phyloP scores from a whole-genome alignment of 2,888 invertebrate species.

The Emmelina monodactyla region DNA sequence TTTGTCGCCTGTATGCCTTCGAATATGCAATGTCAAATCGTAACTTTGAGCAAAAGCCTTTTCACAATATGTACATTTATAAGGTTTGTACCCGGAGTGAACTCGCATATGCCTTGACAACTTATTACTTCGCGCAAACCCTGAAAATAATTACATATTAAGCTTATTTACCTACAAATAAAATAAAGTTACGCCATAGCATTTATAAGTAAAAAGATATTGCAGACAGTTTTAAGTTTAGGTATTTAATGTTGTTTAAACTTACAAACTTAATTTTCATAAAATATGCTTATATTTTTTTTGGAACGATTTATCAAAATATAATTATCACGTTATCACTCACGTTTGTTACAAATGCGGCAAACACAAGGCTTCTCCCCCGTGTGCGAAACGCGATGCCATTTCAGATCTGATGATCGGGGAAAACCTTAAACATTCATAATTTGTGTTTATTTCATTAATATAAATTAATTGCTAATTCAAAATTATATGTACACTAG shows the following conservation, averaged over 20 bases:
- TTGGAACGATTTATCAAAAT: too few relatives aligned
- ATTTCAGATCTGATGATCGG: constrained; percentile 68
- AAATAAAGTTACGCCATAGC: too few relatives aligned
- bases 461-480: too few relatives aligned
- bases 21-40: constrained; percentile 73
- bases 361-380: constrained; percentile 68
- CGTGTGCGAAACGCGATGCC: constrained; percentile 68
- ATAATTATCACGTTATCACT: too few relatives aligned
- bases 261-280: too few relatives aligned
- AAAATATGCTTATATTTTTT: too few relatives aligned
- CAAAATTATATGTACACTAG: too few relatives aligned
- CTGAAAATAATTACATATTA: constrained; percentile 20
- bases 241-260: not conserved
- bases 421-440: constrained; percentile 57
- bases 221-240: not conserved
- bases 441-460: constrained; percentile 1
- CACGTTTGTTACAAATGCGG: constrained; percentile 56
- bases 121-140: constrained; percentile 69
- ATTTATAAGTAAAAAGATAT: too few relatives aligned
- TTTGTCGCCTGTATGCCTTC: constrained; percentile 74
- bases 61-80: constrained; percentile 66
- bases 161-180: not conserved
- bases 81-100: constrained; percentile 64
- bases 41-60: constrained; percentile 75
- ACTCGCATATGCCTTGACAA: constrained; percentile 69